Base-by-base conservation (phyloP, 2,113 vertebrate species). In the Tricholaema leucomelas region DNA sequence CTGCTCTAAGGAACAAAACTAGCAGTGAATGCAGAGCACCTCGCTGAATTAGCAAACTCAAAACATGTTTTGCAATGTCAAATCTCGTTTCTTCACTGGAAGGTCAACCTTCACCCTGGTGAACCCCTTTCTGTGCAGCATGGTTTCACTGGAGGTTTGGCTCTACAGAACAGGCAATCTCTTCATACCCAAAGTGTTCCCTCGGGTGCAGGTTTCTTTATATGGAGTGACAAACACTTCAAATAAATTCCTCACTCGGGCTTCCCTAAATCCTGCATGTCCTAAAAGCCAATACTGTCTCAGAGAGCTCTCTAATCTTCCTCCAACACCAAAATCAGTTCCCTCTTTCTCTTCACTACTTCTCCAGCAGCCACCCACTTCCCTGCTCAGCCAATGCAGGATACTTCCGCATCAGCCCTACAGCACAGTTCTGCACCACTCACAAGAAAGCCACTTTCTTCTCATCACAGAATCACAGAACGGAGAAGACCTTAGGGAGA, bases 11-110 rank as follows among this genome's bases (percentile, higher is more conserved):
- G 63, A 17, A 61, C 8, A 3, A 35, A 23, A 6, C 12, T 23
- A 48, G 23, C 33, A 44, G 73, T 23, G 67, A 63, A 55, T 3
- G 27, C 33, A 40, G 25, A 46, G 25, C 50, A 69, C 19, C 35
- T 54, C 40, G 31, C 33, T 38, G 16, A 42, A 50, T 65, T 44
- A 38, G 23, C 38, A 65, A 71, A 33, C 33, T 9, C 35, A 56
- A 9, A 55, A 63, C 18, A 27, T 3, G 8, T 40, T 36, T 67
- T 48, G 13, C 31, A 50, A 67, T 35, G 63, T n/a, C 24, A 35
- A n/a, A 31, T 27, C 13, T 59, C 2, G 0, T 40, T 64, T 16
- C 3, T 31, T 60, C 50, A 8, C 30, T 23, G 30, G 24, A 24
- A 58, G 25, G 36, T 23, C 44, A 25, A 30, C 3, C 2, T 23